Conservation (phyloP, 2,797 vertebrate genomes). For the Notamacropus eugenii region DNA sequence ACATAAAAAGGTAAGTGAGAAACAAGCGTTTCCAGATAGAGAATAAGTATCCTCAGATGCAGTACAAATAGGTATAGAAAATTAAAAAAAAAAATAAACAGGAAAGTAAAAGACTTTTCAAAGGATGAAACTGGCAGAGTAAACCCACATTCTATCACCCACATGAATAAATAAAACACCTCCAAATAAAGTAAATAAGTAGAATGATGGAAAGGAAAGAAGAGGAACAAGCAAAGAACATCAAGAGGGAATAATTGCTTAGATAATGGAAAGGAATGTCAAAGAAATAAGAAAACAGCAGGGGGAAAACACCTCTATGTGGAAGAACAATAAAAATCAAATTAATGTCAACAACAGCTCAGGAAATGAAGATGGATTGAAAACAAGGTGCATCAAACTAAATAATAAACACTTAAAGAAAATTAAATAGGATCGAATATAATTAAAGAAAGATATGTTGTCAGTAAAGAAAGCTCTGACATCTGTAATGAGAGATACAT, state of each 20-base stretch:
- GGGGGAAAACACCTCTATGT: not conserved
- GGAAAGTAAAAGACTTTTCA: not conserved
- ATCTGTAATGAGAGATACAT: not conserved
- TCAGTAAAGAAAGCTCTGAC: not conserved
- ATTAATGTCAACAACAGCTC: not conserved
- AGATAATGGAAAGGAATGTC: not conserved
- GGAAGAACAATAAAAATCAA: not conserved
- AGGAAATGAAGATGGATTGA: not conserved
- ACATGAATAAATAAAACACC: not conserved
- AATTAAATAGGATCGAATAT: not conserved
- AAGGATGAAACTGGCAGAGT: not conserved
- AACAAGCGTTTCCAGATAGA: not conserved
- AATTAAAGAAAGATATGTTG: not conserved
- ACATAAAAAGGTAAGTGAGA: not conserved
- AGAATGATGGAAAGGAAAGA: not conserved
- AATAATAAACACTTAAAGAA: not conserved
- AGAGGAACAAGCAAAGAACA: not conserved
- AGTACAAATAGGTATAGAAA: not conserved
- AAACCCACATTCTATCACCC: not conserved
- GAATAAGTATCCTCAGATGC: not conserved
- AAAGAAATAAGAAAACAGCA: not conserved
- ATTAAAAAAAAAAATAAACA: not conserved
- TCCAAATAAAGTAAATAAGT: not conserved
- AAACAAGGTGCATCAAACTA: not conserved
- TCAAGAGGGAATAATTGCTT: not conserved